Evolutionary conservation across 2,888 invertebrate species (phyloP).

Genomic region (Drosophila eohydei): DNA sequence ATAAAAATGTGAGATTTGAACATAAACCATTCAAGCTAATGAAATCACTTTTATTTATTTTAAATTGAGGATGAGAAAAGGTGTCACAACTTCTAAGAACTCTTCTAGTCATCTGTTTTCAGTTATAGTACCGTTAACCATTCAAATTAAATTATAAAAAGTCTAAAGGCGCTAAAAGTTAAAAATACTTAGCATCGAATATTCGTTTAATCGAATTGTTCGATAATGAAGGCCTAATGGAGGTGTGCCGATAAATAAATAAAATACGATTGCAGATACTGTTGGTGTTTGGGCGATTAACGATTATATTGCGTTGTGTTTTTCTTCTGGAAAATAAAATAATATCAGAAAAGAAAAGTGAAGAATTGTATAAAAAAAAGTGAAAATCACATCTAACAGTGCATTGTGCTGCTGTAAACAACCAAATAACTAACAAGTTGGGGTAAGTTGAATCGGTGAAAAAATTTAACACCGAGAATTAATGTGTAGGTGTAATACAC

Average conservation of each 20-base stretch:
- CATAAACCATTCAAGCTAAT: slow-evolving; percentile 30
- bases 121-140: background rate
- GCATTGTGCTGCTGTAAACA: slow-evolving; percentile 2
- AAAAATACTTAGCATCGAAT: slow-evolving; percentile 10
- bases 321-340: slow-evolving; percentile 52
- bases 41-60: background rate
- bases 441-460: slow-evolving; percentile 34
- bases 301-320: slow-evolving; percentile 64
- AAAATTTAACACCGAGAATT: slow-evolving; percentile 37
- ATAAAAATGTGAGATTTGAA: slow-evolving; percentile 79
- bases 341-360: slow-evolving; percentile 27
- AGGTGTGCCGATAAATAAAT: slow-evolving; percentile 21
- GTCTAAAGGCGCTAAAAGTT: background rate
- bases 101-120: background rate
- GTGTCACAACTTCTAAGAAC: background rate
- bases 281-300: slow-evolving; percentile 38
- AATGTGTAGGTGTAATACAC: slow-evolving; percentile 53
- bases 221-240: background rate
- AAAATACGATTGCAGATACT: slow-evolving; percentile 21
- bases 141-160: background rate
- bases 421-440: slow-evolving; percentile 6
- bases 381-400: slow-evolving; percentile 4
- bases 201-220: background rate
- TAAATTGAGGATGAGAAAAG: background rate
- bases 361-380: slow-evolving; percentile 30